These are phyloP conservation scores for Lomographa bimaculata DNA, from an alignment of 2,888 invertebrate species.

Conservation along the genomic window DNA sequence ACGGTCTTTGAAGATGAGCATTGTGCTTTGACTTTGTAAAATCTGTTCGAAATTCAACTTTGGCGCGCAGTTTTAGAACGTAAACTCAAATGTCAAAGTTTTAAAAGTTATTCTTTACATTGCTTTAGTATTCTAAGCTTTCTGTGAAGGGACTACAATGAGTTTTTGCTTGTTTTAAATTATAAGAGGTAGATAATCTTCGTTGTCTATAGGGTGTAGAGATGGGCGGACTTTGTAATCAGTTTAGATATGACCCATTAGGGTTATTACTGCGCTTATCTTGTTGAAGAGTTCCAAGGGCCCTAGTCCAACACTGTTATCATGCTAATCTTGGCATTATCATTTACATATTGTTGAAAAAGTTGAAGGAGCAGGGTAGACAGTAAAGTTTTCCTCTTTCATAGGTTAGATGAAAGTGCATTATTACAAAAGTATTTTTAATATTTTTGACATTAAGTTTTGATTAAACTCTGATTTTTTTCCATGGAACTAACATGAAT, in stretches of 20 bases:
- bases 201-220: conserved; percentile 12
- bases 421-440: no score
- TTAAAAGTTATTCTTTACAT: conserved; percentile 1
- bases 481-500: no score
- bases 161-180: conserved; percentile 7
- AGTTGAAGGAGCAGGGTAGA: no score
- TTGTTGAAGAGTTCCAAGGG: conserved; percentile 13
- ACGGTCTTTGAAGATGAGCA: not conserved
- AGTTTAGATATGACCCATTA: conserved; percentile 23
- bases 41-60: conserved; percentile 4
- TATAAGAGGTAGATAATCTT: conserved; percentile 8
- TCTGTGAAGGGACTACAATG: not conserved
- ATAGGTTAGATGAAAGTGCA: no score
- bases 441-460: no score
- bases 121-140: conserved; percentile 4
- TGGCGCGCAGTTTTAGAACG: not conserved
- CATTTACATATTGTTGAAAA: no score
- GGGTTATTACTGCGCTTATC: conserved; percentile 17
- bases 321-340: not conserved
- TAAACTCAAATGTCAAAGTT: conserved; percentile 5
- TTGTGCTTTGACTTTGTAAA: not conserved
- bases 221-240: conserved; percentile 27
- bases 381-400: no score
- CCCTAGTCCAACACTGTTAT: not conserved
- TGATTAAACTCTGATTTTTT: no score